Base-by-base conservation (phyloP, 1,140 invertebrate genomes). In the Philotrypesis tridentata region DNA sequence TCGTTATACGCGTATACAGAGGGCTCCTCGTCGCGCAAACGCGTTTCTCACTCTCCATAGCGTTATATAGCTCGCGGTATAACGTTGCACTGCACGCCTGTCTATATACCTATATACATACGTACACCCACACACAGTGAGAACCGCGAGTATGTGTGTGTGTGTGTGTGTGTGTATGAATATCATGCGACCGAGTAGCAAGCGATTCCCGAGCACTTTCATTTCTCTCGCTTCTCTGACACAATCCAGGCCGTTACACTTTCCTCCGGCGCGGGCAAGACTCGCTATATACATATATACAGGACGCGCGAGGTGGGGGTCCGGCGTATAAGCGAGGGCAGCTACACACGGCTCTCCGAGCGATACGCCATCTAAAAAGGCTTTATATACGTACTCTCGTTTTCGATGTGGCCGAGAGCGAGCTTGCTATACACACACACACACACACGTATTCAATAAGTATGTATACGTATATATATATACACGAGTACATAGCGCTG, bases 171-270 rank as follows among this genome's bases (percentile, higher is more conserved):
- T 63, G 65, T 80, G 65, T 71, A 67, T 80, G 79, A 79, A 84
- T 84, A 82, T 83, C 82, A 78, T 73, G 55, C 25, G 77, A 84
- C 14, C 29, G 61, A 25, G 48, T 3, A 55, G 55, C 78, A 21
- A 79, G 74, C 85, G 73, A 87, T 86, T 84, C 82, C 83, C 63
- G 74, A 40, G 72, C 85, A 87, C 89, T 90, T 91, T 91, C 90
- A 88, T 90, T 91, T 90, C 87, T 89, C 85, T 89, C 87, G 80
- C 31, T 88, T 87, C 86, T 86, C 88, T 88, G 88, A 87, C 88
- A 89, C 88, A 88, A 88, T 89, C 89, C 83, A 60, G 74, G 80
- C 77, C 85, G 89, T 88, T 89, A 89, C 86, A 90, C 89, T 89
- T 90, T 90, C 88, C 85, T 88, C 82, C 27, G 29, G 17, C 31